A percentile compares a stretch with the other conserved stretches of the same genome.
Evolutionary conservation across 2,888 invertebrate species (phyloP).

Genomic region (Leptopilina drosophilae): DNA sequence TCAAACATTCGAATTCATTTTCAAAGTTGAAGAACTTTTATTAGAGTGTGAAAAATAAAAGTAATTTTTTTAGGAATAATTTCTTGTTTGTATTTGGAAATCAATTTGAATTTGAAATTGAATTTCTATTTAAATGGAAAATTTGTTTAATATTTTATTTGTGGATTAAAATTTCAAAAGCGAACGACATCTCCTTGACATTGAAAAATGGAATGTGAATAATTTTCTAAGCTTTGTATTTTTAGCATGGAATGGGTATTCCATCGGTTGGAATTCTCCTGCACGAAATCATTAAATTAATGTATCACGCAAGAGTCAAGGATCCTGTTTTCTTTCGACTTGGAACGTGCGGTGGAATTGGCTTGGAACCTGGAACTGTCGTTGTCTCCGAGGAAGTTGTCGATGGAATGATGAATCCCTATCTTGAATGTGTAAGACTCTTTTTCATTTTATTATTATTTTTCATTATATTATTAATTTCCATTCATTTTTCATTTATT

Average conservation of each 20-base stretch:
- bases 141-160: not conserved
- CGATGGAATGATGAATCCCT: slow-evolving; percentile 90
- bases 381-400: slow-evolving; percentile 95
- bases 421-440: slow-evolving; percentile 87
- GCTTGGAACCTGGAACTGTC: slow-evolving; percentile 94
- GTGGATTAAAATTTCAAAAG: too few relatives aligned
- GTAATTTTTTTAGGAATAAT: too few relatives aligned
- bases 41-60: not conserved
- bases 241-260: slow-evolving; percentile 98
- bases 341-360: slow-evolving; percentile 95
- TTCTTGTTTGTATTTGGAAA: too few relatives aligned
- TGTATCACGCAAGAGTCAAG: slow-evolving; percentile 92
- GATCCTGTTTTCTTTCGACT: slow-evolving; percentile 96
- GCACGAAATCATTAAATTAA: slow-evolving; percentile 97
- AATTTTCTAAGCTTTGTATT: slow-evolving; percentile 57
- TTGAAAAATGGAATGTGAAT: too few relatives aligned
- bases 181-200: too few relatives aligned
- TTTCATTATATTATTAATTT: too few relatives aligned
- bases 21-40: not conserved
- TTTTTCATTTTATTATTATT: not conserved
- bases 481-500: too few relatives aligned
- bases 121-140: too few relatives aligned
- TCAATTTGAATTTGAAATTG: too few relatives aligned
- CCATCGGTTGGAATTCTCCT: slow-evolving; percentile 97
- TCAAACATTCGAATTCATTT: slow-evolving; percentile 12